A percentile compares a stretch with the other conserved stretches of the same genome.
Conservation (phyloP, 2,888 invertebrate species). For the Brenthis ino region DNA sequence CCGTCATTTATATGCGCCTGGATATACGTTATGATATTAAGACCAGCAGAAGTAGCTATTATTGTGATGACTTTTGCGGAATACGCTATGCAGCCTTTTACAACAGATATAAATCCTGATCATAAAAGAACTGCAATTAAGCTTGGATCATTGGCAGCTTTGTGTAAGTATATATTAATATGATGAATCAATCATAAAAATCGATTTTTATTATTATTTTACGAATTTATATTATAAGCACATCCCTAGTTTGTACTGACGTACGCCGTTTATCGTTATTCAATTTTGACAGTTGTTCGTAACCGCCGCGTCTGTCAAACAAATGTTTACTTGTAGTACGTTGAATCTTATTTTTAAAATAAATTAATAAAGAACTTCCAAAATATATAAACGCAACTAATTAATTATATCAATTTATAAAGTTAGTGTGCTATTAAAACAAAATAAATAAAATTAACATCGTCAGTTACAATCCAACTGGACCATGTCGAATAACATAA, state of each 20-base stretch:
- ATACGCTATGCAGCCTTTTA: conserved; percentile 87
- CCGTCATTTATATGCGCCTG: conserved; percentile 90
- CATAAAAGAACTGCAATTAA: conserved; percentile 81
- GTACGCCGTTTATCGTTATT: neutral
- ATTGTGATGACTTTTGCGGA: conserved; percentile 89
- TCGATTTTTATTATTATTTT: neutral
- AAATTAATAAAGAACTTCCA: too few relatives aligned
- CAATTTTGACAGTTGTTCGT: neutral
- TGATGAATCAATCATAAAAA: neutral
- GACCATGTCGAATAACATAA: conserved; percentile 56
- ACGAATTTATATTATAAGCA: neutral
- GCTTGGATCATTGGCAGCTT: conserved; percentile 83
- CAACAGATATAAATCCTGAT: conserved; percentile 64
- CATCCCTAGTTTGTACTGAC: conserved; percentile 1
- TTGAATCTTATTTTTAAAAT: too few relatives aligned
- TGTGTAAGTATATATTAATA: conserved; percentile 75
- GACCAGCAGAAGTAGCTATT: conserved; percentile 90
- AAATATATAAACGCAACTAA: too few relatives aligned
- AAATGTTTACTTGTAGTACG: too few relatives aligned
- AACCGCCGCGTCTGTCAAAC: conserved; percentile 2
- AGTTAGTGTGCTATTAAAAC: too few relatives aligned
- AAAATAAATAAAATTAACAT: neutral
- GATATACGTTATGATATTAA: conserved; percentile 88
- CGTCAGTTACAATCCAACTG: conserved; percentile 3
- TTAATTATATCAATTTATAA: too few relatives aligned